A percentile compares a stretch with the other conserved stretches of the same genome.
Conservation (phyloP, 1,140 invertebrate genomes). For the Drosophila santomea region DNA sequence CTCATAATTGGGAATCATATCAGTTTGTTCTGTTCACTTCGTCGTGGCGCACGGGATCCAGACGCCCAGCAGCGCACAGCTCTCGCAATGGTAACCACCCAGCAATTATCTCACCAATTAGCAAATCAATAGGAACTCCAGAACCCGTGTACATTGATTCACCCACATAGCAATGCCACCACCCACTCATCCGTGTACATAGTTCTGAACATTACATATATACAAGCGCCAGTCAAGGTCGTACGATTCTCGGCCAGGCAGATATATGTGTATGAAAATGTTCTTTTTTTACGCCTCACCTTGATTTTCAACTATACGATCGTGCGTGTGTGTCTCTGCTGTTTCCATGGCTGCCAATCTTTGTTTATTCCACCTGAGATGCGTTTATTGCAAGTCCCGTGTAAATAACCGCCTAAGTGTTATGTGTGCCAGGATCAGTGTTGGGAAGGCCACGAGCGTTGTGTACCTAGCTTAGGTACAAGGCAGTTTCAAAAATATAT, state of each 20-base stretch:
- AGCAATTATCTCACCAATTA: slow-evolving; percentile 5
- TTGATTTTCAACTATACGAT: slow-evolving; percentile 61
- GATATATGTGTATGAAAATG: slow-evolving; percentile 27
- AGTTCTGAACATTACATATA: slow-evolving; percentile 26
- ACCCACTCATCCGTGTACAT: slow-evolving; percentile 30
- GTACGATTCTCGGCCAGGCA: slow-evolving; percentile 37
- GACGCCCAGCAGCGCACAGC: slow-evolving; percentile 56
- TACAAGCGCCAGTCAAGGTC: slow-evolving; percentile 66
- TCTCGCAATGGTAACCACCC: slow-evolving; percentile 65
- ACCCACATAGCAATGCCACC: slow-evolving; percentile 13
- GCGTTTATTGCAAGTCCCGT: slow-evolving; percentile 6
- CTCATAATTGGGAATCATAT: slow-evolving; percentile 78
- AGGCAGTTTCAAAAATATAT: background rate
- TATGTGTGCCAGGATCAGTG: slow-evolving; percentile 26
- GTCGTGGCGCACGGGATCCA: slow-evolving; percentile 79
- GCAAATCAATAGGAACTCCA: slow-evolving; percentile 45
- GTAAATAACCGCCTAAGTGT: slow-evolving; percentile 31
- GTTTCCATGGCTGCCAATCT: slow-evolving; percentile 38
- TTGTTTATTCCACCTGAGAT: slow-evolving; percentile 37
- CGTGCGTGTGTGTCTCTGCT: slow-evolving; percentile 20
- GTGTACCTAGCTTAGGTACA: background rate
- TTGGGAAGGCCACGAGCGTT: slow-evolving; percentile 1
- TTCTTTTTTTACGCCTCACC: slow-evolving; percentile 73
- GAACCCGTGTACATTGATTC: slow-evolving; percentile 23
- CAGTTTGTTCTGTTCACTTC: slow-evolving; percentile 78